Evolutionary conservation across 30 jellyfish, hydroid and myxozoan genomes (phyloP), one percentile per base, ranked within the genome.

Genomic region (Kudoa iwatai): DNA sequence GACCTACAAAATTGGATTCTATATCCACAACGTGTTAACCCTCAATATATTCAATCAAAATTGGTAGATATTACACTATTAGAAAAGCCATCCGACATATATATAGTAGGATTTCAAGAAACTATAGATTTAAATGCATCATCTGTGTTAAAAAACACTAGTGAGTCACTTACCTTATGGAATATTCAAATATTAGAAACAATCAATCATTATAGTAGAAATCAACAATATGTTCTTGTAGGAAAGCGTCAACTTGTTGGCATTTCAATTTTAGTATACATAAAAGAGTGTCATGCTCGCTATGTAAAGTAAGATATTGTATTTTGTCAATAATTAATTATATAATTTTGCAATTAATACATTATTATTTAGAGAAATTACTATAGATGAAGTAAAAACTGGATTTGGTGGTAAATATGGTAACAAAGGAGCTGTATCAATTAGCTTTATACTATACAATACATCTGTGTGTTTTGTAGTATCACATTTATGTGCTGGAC

Each of bases 401-500:
- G 96, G 96, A n/a, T 17, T 77, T 33, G 58, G 65, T 30, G 96
- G 96, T 9, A 77, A 57, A 44, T 59, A 87, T 18, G 93, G 93
- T 30, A 77, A 77, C 62, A 77, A 77, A 47, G 96, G 96, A 19
- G 96, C 66, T 21, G 96, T 77, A 2, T 87, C 87, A 9, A 54
- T 77, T 21, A 57, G 96, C 22, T 43, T 77, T 56, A 34, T 53
- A 30, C 30, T 77, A 21, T 87, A 77, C 41, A 49, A 87, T 15
- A 62, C 96, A 6, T 63, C 96, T 19, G 25, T 77, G 11, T 77
- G 96, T 32, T 77, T 77, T 49, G 85, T 77, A 15, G 55, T 84
- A 42, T 86, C 85, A 20, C 96, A 77, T 42, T 54, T 77, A 17
- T 87, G 88, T 2, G 96, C 96, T 42, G 96, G 96, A 1, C 88